A percentile compares a stretch with the other conserved stretches of the same genome.
These are phyloP conservation scores for Parochlus steinenii DNA, from an alignment of 2,888 invertebrate species.

Conservation along the genomic window DNA sequence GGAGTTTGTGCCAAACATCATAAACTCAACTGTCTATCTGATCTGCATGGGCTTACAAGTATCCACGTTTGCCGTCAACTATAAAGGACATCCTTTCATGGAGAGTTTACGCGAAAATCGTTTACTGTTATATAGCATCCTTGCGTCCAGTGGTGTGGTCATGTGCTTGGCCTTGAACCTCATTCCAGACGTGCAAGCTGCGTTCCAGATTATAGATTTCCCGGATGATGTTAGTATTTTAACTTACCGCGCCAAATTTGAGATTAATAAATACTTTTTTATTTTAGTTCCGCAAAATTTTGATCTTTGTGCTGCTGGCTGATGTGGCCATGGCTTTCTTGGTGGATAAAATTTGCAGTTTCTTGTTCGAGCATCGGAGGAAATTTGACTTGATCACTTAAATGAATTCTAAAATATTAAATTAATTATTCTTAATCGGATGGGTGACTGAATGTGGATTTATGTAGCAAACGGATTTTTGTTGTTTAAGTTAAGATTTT, in stretches of 20 bases:
- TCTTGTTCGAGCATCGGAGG: constrained; percentile 62
- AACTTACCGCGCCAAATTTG: background rate
- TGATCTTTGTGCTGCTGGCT: constrained; percentile 66
- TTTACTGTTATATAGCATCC: constrained; percentile 77
- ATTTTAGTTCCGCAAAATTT: constrained; percentile 73
- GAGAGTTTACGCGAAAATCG: constrained; percentile 87
- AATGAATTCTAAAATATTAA: no score
- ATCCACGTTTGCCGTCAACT: constrained; percentile 97
- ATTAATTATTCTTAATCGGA: no score
- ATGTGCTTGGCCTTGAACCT: constrained; percentile 70
- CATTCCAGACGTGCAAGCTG: constrained; percentile 67
- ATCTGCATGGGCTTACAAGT: constrained; percentile 95
- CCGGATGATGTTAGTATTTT: constrained; percentile 61
- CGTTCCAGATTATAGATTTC: constrained; percentile 92
- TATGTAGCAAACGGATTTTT: no score
- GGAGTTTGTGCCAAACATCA: constrained; percentile 82
- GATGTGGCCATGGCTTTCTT: constrained; percentile 76
- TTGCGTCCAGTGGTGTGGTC: constrained; percentile 67
- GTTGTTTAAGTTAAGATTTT: no score
- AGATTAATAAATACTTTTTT: constrained; percentile 18
- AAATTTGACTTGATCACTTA: no score
- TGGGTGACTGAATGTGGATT: no score
- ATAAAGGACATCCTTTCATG: constrained; percentile 99
- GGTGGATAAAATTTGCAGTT: constrained; percentile 70
- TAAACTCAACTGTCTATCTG: constrained; percentile 97